Evolutionary conservation across 2,888 invertebrate genomes (phyloP).

Genomic region (Gymnoscelis rufifasciata): DNA sequence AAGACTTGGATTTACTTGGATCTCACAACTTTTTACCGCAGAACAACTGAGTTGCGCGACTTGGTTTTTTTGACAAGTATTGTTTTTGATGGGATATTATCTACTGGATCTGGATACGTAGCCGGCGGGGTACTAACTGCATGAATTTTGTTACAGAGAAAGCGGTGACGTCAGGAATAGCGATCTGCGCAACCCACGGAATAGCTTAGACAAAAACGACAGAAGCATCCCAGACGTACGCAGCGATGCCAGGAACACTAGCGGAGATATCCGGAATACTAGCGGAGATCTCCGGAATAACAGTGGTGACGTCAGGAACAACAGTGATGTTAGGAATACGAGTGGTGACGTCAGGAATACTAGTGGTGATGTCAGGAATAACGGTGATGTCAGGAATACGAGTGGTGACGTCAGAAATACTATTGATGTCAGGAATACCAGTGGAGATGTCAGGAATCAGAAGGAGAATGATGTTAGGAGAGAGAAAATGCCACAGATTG

Average conservation of each 20-base stretch:
- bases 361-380: background rate
- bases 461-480: conserved; percentile 16
- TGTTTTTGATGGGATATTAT: too few relatives aligned
- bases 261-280: background rate
- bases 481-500: conserved; percentile 53
- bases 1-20: too few relatives aligned
- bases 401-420: conserved; percentile 2
- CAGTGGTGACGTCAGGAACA: background rate
- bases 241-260: background rate
- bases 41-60: too few relatives aligned
- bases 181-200: background rate
- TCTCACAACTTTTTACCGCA: too few relatives aligned
- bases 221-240: background rate
- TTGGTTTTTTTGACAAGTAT: too few relatives aligned
- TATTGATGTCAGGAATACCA: background rate
- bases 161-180: conserved; percentile 3
- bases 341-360: background rate
- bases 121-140: too few relatives aligned
- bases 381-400: conserved; percentile 2
- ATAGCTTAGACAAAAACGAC: background rate
- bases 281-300: background rate
- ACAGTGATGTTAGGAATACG: background rate
- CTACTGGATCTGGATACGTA: too few relatives aligned
- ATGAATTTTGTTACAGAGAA: background rate
- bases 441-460: conserved; percentile 1